These are phyloP conservation scores for Ctenopoma kingsleyae DNA, from an alignment of 2,797 vertebrate species.

Conservation along the genomic window DNA sequence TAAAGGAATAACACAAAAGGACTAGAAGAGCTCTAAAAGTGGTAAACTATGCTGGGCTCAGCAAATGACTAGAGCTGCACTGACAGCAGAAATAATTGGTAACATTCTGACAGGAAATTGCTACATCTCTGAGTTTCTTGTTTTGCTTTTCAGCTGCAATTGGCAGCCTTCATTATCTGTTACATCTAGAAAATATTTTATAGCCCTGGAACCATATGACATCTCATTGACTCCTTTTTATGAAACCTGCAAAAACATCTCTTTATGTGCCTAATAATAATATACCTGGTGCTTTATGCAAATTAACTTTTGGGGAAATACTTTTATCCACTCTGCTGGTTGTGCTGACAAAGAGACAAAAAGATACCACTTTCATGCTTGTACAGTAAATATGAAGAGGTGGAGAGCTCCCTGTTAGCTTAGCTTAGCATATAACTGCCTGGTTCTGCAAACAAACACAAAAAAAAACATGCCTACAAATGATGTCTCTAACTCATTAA, in stretches of 20 bases:
- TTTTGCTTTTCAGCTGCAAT: slow-evolving; percentile 28
- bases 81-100: slow-evolving; percentile 37
- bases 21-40: slow-evolving; percentile 10
- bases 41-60: slow-evolving; percentile 18
- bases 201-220: not conserved
- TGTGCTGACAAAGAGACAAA: not conserved
- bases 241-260: not conserved
- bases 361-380: not conserved
- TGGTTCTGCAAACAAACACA: not conserved
- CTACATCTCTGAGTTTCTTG: slow-evolving; percentile 21
- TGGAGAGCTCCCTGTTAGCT: not conserved
- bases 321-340: not conserved
- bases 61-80: slow-evolving; percentile 34
- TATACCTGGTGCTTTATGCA: not conserved
- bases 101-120: slow-evolving; percentile 41
- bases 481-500: not conserved
- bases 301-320: not conserved
- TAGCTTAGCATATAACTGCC: not conserved
- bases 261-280: not conserved
- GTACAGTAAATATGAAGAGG: not conserved
- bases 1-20: slow-evolving; percentile 23
- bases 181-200: slow-evolving; percentile 2
- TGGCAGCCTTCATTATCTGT: slow-evolving; percentile 14
- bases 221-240: not conserved
- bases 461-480: not conserved